Conservation (phyloP, 2,888 invertebrate species). For the Ichneumoninae sp. region DNA sequence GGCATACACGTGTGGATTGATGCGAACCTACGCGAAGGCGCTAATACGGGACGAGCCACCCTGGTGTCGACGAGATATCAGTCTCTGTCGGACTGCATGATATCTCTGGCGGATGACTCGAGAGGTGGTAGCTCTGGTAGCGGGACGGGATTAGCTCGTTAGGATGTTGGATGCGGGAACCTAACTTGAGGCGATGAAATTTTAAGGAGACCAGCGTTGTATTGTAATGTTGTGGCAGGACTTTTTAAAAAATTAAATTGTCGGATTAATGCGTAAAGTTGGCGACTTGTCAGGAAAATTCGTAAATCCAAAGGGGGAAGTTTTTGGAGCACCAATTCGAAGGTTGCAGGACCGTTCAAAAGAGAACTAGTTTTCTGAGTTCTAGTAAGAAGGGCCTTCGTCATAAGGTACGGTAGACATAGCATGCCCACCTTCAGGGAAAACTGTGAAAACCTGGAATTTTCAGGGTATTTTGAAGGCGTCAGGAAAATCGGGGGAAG, state of each 20-base stretch:
- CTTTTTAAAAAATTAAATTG: not conserved
- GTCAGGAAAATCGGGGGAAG: too few species aligned
- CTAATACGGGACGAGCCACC: slow-evolving; percentile 41
- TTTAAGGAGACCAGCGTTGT: not conserved
- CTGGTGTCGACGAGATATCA: slow-evolving; percentile 58
- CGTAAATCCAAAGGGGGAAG: too few species aligned
- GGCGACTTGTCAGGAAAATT: too few species aligned
- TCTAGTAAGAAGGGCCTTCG: too few species aligned
- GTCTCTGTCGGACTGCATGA: slow-evolving; percentile 55
- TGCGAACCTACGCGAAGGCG: slow-evolving; percentile 61
- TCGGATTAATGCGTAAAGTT: not conserved
- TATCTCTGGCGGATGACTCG: slow-evolving; percentile 27
- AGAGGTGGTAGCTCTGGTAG: slow-evolving; percentile 19
- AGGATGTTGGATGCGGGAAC: slow-evolving; percentile 2
- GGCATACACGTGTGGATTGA: slow-evolving; percentile 67
- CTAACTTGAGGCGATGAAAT: not conserved
- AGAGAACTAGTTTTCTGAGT: too few species aligned
- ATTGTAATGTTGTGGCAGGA: not conserved
- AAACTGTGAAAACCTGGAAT: too few species aligned
- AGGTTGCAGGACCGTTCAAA: too few species aligned
- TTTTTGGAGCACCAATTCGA: too few species aligned
- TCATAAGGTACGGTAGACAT: too few species aligned
- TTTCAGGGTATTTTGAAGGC: too few species aligned
- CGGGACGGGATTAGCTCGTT: slow-evolving; percentile 10
- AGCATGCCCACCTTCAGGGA: too few species aligned